Conservation (phyloP, 2,888 invertebrate species). For the Coelinius sp. region DNA sequence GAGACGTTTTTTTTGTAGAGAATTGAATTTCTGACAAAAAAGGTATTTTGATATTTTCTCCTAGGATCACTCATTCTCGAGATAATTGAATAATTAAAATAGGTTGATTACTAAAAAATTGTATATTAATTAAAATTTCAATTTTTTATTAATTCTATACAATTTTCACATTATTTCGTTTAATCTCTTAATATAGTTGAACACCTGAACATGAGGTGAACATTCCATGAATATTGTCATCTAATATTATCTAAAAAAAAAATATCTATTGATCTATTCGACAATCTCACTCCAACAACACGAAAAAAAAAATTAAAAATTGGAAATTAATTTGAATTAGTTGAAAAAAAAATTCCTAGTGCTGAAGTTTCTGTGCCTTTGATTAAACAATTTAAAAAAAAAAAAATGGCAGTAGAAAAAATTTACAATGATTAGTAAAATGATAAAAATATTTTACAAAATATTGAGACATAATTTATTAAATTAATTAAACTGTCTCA, state of each 20-base stretch:
- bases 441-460: background rate
- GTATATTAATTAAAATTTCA: background rate
- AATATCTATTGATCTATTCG: background rate
- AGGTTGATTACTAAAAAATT: background rate
- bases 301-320: background rate
- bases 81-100: no score
- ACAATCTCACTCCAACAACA: background rate
- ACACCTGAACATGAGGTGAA: background rate
- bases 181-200: background rate
- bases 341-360: background rate
- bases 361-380: background rate
- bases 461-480: background rate
- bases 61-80: no score
- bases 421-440: background rate
- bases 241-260: background rate
- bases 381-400: background rate
- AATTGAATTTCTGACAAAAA: no score
- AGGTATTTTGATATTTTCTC: no score
- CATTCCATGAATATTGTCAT: background rate
- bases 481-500: conserved; percentile 13
- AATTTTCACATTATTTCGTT: background rate
- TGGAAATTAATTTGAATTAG: background rate
- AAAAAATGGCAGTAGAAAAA: background rate
- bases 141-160: background rate
- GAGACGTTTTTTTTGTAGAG: no score